Percentiles rank a stretch among this genome's conserved stretches.
These are phyloP conservation scores for Microdon myrmicae DNA, from an alignment of 2,888 invertebrate genomes.

Conservation along the genomic window DNA sequence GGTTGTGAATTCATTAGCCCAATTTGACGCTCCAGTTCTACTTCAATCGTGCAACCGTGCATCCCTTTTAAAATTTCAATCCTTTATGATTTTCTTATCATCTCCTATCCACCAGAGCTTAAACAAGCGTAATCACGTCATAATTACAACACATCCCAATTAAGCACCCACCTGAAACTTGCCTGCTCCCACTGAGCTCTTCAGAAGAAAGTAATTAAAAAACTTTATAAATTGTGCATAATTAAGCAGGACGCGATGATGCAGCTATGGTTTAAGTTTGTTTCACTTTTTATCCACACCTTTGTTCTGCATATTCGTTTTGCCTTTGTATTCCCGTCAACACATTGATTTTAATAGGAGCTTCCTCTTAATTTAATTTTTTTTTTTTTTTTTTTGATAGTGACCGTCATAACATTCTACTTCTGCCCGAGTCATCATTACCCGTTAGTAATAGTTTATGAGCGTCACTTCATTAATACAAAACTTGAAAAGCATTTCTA, in stretches of 20 bases:
- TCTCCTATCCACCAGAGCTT: not conserved
- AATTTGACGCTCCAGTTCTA: too few species aligned
- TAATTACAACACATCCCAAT: not conserved
- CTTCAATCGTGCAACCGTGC: too few species aligned
- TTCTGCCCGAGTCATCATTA: not conserved
- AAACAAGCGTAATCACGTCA: conserved; percentile 6
- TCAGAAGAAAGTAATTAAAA: conserved; percentile 40
- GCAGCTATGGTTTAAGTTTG: too few species aligned
- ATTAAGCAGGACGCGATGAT: conserved; percentile 24
- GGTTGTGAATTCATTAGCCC: too few species aligned
- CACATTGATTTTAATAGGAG: conserved; percentile 28
- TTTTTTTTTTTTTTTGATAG: too few species aligned
- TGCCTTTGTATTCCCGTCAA: conserved; percentile 9
- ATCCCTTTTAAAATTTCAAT: too few species aligned
- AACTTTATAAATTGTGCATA: conserved; percentile 43
- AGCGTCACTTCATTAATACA: conserved; percentile 43
- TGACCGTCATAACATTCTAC: too few species aligned
- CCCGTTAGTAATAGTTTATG: conserved; percentile 21
- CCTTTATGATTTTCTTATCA: too few species aligned
- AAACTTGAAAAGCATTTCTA: conserved; percentile 40
- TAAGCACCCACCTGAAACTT: not conserved
- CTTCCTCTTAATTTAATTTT: conserved; percentile 22
- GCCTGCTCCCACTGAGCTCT: not conserved
- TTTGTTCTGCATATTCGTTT: too few species aligned
- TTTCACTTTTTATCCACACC: too few species aligned